Percentiles rank a stretch among this genome's conserved stretches.
These are phyloP conservation scores for Hydropsyche tenuis DNA, from an alignment of 1,140 invertebrate genomes.

Conservation along the genomic window DNA sequence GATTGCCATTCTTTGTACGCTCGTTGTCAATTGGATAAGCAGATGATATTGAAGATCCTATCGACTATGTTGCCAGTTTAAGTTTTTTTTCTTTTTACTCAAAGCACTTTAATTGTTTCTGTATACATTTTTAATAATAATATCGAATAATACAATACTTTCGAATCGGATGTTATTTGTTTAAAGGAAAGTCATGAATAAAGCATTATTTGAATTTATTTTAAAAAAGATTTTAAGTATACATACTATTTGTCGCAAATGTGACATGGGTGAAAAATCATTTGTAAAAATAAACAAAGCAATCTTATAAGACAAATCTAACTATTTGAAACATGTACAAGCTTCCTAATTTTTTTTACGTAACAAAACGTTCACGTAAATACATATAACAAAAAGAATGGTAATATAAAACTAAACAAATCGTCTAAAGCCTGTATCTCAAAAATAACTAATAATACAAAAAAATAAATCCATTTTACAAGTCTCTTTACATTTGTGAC, in stretches of 20 bases:
- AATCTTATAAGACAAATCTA: background rate
- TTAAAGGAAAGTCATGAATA: background rate
- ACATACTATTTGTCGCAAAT: background rate
- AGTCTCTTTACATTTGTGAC: too few species aligned
- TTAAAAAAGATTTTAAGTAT: constrained; percentile 25
- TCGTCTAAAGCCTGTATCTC: too few species aligned
- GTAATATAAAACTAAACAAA: too few species aligned
- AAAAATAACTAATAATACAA: too few species aligned
- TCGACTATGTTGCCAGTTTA: constrained; percentile 64
- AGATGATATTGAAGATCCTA: constrained; percentile 68
- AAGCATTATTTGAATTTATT: constrained; percentile 35
- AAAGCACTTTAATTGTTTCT: too few species aligned
- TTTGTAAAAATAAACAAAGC: too few species aligned
- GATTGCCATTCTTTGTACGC: constrained; percentile 67
- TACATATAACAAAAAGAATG: background rate
- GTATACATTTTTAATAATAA: too few species aligned
- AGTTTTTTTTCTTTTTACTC: too few species aligned
- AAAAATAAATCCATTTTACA: too few species aligned
- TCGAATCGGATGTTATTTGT: too few species aligned
- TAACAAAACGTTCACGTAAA: background rate
- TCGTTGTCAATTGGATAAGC: constrained; percentile 70
- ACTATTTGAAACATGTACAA: constrained; percentile 10
- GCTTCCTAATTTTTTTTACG: background rate
- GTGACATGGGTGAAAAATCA: too few species aligned
- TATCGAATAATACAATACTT: too few species aligned